Evolutionary conservation across 2,113 vertebrate species (phyloP), one percentile per base, ranked within the genome.

Genomic region (Mellivora capensis): DNA sequence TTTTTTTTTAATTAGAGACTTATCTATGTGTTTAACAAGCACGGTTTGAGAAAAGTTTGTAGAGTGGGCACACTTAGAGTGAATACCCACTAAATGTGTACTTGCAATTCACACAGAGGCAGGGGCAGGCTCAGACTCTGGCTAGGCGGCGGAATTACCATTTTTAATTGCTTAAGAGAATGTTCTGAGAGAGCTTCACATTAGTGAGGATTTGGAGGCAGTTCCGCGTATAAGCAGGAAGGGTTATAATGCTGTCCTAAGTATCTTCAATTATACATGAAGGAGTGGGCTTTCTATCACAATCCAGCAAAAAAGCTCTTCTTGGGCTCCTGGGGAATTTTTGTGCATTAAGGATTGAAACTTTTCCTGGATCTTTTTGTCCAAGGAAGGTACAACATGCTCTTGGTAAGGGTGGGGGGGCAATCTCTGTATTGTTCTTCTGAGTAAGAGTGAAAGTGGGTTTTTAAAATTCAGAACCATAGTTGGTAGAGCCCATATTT

Each of bases 81-180:
- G 25, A 77, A 2, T 23, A 59, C 20, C 29, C 44, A 14, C 59
- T 49, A 11, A 37, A 8, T 59, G 89, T 64, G 25, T 11, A 44
- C 67, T 3, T 52, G 47, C 2, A 10, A 6, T 54, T 72, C 49
- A 67, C 29, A 10, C 13, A 1, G 37, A 87, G 69, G 42, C 21
- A 1, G 13, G 11, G 79, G 37, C 92, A 91, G 86, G 92, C 97
- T 84, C 86, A 87, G 87, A 47, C 31, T 90, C 71, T 84, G 61
- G 39, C 49, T 44, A 6, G 37, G 88, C 77, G 44, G 84, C 31
- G 31, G 95, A 92, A 90, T 87, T 59, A 62, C 92, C 47, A 18
- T 49, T 97, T 91, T 87, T 95, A 97, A 98, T 98, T 90, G 97
- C 97, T 74, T 37, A 14, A 64, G 92, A 95, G 95, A 96, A 90